Base-by-base conservation (phyloP, 2,113 vertebrate genomes). In the Mola mola region DNA sequence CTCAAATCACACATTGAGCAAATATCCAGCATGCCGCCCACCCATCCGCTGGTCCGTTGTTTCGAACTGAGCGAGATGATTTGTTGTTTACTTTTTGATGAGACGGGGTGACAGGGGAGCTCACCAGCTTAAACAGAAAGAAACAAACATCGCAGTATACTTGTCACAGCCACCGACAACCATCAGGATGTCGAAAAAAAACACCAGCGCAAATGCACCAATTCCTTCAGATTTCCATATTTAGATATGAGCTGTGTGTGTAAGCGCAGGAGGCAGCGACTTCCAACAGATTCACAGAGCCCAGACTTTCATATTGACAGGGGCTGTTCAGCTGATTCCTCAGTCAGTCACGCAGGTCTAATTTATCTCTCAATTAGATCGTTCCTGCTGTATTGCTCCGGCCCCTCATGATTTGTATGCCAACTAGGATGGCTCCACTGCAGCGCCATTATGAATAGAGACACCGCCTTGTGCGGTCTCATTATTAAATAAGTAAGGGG, bases 401-500 rank as follows among this genome's bases (percentile, higher is more conserved):
- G 72, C 75, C 79, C 67, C 50, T 68, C 57, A 44, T 74, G 73
- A 88, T 89, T 75, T 77, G 78, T 76, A 82, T 82, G 75, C 83
- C 79, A 75, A 87, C 74, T 44, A 53, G 82, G 69, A 87, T 80
- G 83, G 81, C 89, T 92, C 85, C 67, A 57, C 77, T 70, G 70
- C 73, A 57, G 72, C 74, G 85, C 92, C 90, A 93, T 92, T 91
- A 92, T 90, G 86, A 92, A 92, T 88, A 89, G 89, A 92, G 87
- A 87, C 85, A 87, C 82, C 69, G 88, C 58, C 87, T 85, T 78
- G 82, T 91, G 92, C 84, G 89, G 92, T 89, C 88, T 90, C 88
- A 88, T 92, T 92, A 92, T 92, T 91, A 87, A 91, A 89, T 93
- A 90, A 91, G 86, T 89, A 83, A 84, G 80, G 72, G 85, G 87